Conservation (phyloP, 2,888 invertebrate genomes). For the Alloscopus bannaensis region DNA sequence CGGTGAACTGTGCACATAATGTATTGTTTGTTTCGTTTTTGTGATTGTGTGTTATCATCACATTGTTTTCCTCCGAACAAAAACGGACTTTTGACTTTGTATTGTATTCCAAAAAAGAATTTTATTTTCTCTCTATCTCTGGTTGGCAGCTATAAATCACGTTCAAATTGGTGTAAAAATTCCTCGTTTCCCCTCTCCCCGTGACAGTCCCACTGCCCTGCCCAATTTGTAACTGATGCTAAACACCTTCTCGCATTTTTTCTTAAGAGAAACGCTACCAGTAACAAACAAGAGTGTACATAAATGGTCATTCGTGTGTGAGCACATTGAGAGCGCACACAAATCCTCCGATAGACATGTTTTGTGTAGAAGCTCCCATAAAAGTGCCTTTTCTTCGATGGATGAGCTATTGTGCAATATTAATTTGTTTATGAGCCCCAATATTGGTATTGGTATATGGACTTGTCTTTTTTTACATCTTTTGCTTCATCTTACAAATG, state of each 20-base stretch:
- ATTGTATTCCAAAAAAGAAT: conserved; percentile 21
- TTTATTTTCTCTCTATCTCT: conserved; percentile 39
- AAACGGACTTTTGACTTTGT: too few species aligned
- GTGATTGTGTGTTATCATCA: background rate
- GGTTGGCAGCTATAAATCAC: conserved; percentile 64
- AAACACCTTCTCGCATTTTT: too few species aligned
- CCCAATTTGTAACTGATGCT: too few species aligned
- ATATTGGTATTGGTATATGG: background rate
- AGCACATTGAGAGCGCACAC: too few species aligned
- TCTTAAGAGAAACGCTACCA: too few species aligned
- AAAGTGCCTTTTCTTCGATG: conserved; percentile 48
- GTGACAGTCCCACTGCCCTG: conserved; percentile 40
- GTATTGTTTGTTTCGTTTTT: conserved; percentile 12
- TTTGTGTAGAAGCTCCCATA: conserved; percentile 46
- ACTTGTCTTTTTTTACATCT: conserved; percentile 11
- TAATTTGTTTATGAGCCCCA: conserved; percentile 47
- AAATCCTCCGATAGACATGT: too few species aligned
- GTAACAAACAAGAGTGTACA: too few species aligned
- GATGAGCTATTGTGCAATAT: conserved; percentile 40
- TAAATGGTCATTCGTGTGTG: too few species aligned
- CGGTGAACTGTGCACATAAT: background rate
- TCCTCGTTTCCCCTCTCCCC: conserved; percentile 51
- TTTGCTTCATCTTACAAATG: conserved; percentile 7
- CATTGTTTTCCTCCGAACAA: conserved; percentile 1
- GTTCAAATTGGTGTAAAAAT: conserved; percentile 65